Evolutionary conservation across 2,888 invertebrate species (phyloP), one percentile per base, ranked within the genome.

Genomic region (Acleris literana): DNA sequence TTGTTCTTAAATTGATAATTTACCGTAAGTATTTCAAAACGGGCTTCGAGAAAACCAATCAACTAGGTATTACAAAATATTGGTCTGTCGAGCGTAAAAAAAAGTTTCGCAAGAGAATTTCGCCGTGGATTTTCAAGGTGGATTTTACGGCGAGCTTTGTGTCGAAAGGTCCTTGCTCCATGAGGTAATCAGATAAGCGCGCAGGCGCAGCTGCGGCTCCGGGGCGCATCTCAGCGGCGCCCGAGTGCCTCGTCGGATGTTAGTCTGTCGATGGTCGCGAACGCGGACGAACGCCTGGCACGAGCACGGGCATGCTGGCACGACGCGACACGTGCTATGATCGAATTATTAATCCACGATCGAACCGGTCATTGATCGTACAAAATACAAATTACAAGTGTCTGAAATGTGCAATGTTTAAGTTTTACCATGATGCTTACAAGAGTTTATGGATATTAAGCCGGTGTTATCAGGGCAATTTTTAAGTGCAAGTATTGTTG

Each of bases 161-260:
- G 86, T 84, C 85, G 90, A 86, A 90, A 89, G 91, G 91, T 92
- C 91, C 90, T 91, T 92, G 89, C 86, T 83, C 90, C 85, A 84
- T 86, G 88, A 86, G 85, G 88, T 90, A 90, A 90, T 89, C 88
- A 84, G 87, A 88, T 88, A 87, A 85, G 80, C 79, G 39, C 13
- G 39, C 39, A 39, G 79, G 78, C 81, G 85, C 86, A 85, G 87
- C 85, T 83, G 80, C 80, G 84, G 80, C 80, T 78, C 76, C 80
- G 81, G 48, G 68, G 82, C 80, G 83, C 87, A 87, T 89, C 87
- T 88, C 84, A 55, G 74, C 68, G 72, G 73, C 71, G 73, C 76
- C 77, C 74, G 75, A 74, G 73, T 74, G 73, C 55, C 43, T 43
- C 59, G 56, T 57, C 68, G 70, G 77, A 79, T 77, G 77, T 86